phyloP scores from a whole-genome alignment of 2,797 vertebrate species.

The Ceryle rudis region DNA sequence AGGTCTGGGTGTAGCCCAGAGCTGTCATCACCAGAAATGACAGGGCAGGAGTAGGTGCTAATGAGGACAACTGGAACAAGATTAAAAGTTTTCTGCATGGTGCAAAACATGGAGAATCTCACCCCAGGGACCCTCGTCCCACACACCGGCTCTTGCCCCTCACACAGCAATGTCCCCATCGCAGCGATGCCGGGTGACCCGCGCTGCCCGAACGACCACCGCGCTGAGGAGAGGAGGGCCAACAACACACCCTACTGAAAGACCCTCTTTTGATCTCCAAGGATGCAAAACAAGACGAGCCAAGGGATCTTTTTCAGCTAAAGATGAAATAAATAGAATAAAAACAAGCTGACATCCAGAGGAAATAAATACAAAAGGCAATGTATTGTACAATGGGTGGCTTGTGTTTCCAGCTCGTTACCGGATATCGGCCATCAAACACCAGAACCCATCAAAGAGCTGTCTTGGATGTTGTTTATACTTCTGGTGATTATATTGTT shows the following conservation, averaged over 20 bases:
- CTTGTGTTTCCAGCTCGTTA: not conserved
- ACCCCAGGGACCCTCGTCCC: rapidly evolving
- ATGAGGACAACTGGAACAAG: not conserved
- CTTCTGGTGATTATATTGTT: not conserved
- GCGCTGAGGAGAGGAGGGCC: rapidly evolving
- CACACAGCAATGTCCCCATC: rapidly evolving
- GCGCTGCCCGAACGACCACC: rapidly evolving
- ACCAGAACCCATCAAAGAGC: not conserved
- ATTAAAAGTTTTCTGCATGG: not conserved
- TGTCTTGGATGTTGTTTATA: not conserved
- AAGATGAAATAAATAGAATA: not conserved
- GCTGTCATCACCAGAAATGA: not conserved
- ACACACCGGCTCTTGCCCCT: rapidly evolving
- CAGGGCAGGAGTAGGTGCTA: not conserved
- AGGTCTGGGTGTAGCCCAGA: not conserved
- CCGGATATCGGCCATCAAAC: not conserved
- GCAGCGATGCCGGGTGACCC: not conserved
- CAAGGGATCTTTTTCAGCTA: not conserved
- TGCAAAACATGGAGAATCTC: rapidly evolving
- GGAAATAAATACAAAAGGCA: not conserved
- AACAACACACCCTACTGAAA: rapidly evolving
- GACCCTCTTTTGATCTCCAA: not conserved
- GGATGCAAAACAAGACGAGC: rapidly evolving
- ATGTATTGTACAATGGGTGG: not conserved
- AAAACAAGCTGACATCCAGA: not conserved